phyloP scores from a whole-genome alignment of 2,797 vertebrate genomes.

The Eulemur albifrons region DNA sequence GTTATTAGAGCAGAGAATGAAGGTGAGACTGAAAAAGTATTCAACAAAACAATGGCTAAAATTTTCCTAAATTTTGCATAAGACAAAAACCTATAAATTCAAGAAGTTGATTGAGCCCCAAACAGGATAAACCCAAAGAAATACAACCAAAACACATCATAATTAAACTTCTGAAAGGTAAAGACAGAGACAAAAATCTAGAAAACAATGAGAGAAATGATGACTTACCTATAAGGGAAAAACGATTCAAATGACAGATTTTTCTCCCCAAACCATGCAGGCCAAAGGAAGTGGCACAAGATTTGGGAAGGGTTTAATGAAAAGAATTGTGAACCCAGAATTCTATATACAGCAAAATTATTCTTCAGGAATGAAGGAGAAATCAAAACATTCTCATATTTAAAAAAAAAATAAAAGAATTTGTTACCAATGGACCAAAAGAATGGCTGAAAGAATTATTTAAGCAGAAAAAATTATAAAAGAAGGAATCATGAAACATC shows the following conservation, averaged over 20 bases:
- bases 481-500: not conserved
- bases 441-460: not conserved
- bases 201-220: not conserved
- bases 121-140: not conserved
- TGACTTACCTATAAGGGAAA: not conserved
- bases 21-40: not conserved
- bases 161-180: not conserved
- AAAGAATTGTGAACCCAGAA: not conserved
- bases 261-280: not conserved
- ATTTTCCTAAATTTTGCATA: not conserved
- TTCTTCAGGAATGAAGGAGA: not conserved
- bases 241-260: not conserved
- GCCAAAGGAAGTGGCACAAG: not conserved
- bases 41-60: not conserved
- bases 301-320: not conserved
- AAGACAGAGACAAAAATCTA: not conserved
- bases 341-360: not conserved
- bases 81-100: not conserved
- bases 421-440: not conserved
- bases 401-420: not conserved
- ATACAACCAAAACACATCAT: not conserved
- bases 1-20: not conserved
- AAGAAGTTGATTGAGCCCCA: not conserved
- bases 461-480: not conserved
- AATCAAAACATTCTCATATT: not conserved